Evolutionary conservation across 1,140 invertebrate genomes (phyloP), one percentile per base, ranked within the genome.

Genomic region (Anastrepha ludens): DNA sequence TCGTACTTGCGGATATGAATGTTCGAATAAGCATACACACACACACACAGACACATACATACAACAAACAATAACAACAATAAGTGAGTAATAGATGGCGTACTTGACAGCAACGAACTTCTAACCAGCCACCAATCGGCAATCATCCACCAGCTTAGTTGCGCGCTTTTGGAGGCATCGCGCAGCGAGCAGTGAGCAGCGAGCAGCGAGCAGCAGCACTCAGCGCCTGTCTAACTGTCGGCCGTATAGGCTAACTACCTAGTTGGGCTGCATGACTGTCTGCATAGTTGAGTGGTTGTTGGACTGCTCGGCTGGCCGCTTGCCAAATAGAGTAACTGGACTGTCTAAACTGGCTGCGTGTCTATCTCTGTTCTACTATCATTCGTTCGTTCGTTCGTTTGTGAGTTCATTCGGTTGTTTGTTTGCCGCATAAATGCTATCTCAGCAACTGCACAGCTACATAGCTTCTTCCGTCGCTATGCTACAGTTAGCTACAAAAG

Each of bases 251-350:
- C 70, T 74, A 44, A 74, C 70, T 39, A 41, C 74, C 47, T 81
- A 74, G 20, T 2, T n/a, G 8, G 47, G 47, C 50, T 55, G 47
- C 44, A 55, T 55, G 74, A 81, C 44, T 81, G 17, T 74, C 70
- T 74, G 70, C 41, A 74, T 74, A 74, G 44, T n/a, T 74, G 29
- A 74, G 41, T 74, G 44, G 47, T 47, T 58, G 74, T 8, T 55
- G 44, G 47, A 81, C 41, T 81, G 7, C 47, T 81, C 55, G 44
- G 47, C 67, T 47, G 74, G 74, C 74, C 74, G 74, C 47, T 55
- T 81, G 74, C 74, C 74, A 81, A 81, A 81, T 81, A 9, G 15
- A 50, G 74, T 81, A 81, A 81, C 74, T 81, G 74, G 74, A 81
- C 74, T 81, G 74, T 81, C 47, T 81, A 50, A 50, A 81, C 47